Base-by-base conservation (phyloP, 2,797 vertebrate species). In the Protosalanx chinensis region DNA sequence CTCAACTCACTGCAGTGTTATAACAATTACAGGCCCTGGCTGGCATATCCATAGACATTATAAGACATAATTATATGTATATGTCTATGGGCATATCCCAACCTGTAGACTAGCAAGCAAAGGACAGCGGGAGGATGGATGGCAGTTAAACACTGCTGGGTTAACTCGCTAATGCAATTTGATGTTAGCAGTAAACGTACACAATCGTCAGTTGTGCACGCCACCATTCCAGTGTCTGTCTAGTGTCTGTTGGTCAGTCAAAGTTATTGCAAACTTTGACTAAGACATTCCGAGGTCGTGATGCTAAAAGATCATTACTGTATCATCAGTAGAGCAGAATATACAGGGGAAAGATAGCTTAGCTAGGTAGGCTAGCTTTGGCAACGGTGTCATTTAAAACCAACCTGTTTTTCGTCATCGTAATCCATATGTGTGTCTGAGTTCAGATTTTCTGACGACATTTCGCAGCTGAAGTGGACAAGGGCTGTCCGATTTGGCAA, bases 331-430 rank as follows among this genome's bases (percentile, higher is more conserved):
- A 46, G 6, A 60, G 69, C 60, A 27, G 7, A 64, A 62, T 56
- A 51, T 60, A 18, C 60, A 69, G 76, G 85, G 87, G 81, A 85
- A 76, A 20, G 18, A 6, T 68, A 64, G 72, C 72, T 67, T 68
- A 64, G 72, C 72, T 67, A 76, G 84, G 82, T 87, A 85, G 37
- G 83, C 84, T 78, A 64, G 72, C 80, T 75, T 41, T 60, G 4
- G 56, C 59, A 73, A 76, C 57, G 70, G 77, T 82, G 81, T 81
- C 76, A 76, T 23, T 30, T 72, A 61, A 73, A 83, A 81, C 92
- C 77, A 86, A 94, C 93, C 92, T 93, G 93, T 86, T 91, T 94
- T 85, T 94, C 92, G 77, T 92, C 91, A 76, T 91, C 87, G 76
- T 89, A 90, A 71, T 93, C 92, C 84, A 90, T 77, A 74, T 89